Conservation (phyloP, 2,888 invertebrate genomes). For the Omphaloscelis lunosa region DNA sequence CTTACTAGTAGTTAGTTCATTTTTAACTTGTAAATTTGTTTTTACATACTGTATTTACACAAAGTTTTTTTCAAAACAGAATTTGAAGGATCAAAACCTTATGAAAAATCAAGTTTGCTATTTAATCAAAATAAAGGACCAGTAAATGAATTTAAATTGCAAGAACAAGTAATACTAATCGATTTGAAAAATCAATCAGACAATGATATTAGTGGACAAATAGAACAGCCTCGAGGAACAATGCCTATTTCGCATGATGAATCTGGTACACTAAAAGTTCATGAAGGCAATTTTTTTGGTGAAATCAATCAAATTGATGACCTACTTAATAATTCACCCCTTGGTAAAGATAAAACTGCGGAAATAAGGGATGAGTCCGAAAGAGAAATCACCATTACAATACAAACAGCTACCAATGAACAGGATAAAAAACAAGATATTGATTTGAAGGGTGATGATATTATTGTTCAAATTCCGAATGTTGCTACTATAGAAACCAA, state of each 20-base stretch:
- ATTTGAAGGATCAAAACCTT: background rate
- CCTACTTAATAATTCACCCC: background rate
- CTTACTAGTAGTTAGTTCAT: background rate
- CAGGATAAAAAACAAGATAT: background rate
- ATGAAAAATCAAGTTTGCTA: background rate
- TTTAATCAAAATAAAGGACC: constrained; percentile 2
- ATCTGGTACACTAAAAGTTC: background rate
- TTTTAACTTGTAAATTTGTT: background rate
- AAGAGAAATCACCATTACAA: background rate
- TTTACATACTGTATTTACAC: background rate
- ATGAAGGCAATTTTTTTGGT: background rate
- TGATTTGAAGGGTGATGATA: background rate
- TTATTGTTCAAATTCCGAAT: background rate
- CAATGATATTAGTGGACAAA: background rate
- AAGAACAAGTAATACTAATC: background rate
- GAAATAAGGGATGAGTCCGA: background rate
- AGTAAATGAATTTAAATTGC: background rate
- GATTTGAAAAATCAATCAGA: background rate
- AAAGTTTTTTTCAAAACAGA: background rate
- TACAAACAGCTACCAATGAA: background rate
- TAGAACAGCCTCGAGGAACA: background rate
- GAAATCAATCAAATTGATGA: background rate
- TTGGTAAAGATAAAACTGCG: background rate
- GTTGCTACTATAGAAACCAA: background rate
- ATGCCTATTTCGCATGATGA: background rate